Evolutionary conservation across 2,888 invertebrate species (phyloP), one percentile per base, ranked within the genome.

Genomic region (Conistra vaccinii): DNA sequence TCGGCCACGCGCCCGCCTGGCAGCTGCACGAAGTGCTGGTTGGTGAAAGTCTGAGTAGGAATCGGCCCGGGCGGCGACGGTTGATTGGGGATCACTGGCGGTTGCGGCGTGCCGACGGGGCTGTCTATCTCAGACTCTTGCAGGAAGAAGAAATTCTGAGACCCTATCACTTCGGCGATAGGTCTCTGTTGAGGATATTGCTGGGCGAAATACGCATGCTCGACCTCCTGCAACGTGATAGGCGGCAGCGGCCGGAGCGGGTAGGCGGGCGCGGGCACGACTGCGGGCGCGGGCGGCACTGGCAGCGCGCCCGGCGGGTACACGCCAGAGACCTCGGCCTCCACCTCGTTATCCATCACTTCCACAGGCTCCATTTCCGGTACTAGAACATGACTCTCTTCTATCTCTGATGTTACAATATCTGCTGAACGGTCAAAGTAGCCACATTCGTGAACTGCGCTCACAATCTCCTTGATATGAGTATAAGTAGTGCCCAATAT

Each of bases 121-220:
- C 98, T 97, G 92, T 98, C 98, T 84, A 98, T 97, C 94, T 99
- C 99, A 35, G 99, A 99, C 90, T 99, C 99, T 96, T 99, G 99
- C 73, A 99, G 97, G 93, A 98, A 98, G 93, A 97, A 98, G 94
- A 98, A 98, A 92, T 97, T 98, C 76, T 98, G 98, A 12, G 97
- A 97, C 45, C 98, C 98, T 85, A 98, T 97, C 48, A 98, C 98
- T 90, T 98, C 98, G 20, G 98, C 97, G 80, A 98, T 97, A 6
- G 98, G 98, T 83, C 96, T 90, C 90, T 97, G 97, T 71, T 97
- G 96, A 12, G 96, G 96, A 86, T 97, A 97, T 86, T 97, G 97
- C 74, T 96, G 96, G 10, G 97, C 96, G 85, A 97, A 97, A 87
- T 97, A 97, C n/a, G 97, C 97, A 88, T 97, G 97, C 86, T 97